A percentile compares a stretch with the other conserved stretches of the same genome.
These are phyloP conservation scores for Dasypogon diadema DNA, from an alignment of 2,888 invertebrate genomes.

Conservation along the genomic window DNA sequence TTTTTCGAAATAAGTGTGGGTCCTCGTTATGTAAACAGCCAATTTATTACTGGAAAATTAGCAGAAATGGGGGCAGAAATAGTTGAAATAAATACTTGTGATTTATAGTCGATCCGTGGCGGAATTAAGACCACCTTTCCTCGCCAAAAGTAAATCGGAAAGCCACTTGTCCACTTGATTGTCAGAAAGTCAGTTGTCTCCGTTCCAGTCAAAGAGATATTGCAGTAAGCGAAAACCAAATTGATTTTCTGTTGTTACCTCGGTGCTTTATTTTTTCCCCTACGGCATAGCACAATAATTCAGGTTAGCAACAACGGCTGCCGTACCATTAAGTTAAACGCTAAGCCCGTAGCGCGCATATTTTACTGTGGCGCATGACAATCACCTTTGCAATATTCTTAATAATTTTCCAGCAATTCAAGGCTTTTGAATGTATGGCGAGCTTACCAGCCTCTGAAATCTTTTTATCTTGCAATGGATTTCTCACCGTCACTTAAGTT, in stretches of 20 bases:
- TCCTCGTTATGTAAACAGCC: too few species aligned
- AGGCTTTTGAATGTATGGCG: slow-evolving; percentile 18
- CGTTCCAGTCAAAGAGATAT: not conserved
- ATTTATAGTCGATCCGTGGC: not conserved
- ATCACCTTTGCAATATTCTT: slow-evolving; percentile 42
- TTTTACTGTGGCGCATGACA: slow-evolving; percentile 27
- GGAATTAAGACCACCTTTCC: not conserved
- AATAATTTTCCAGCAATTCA: slow-evolving; percentile 33
- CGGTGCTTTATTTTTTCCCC: slow-evolving; percentile 10
- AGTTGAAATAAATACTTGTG: not conserved
- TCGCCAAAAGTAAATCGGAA: not conserved
- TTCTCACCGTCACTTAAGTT: slow-evolving; percentile 14
- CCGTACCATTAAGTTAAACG: slow-evolving; percentile 20
- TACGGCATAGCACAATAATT: not conserved
- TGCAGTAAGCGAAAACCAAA: not conserved
- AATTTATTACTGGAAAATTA: too few species aligned
- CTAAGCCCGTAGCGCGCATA: slow-evolving; percentile 11
- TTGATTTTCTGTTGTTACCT: slow-evolving; percentile 22
- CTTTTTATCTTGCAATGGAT: slow-evolving; percentile 19
- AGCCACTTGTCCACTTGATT: not conserved
- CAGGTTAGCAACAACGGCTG: slow-evolving; percentile 8
- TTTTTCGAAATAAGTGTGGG: too few species aligned
- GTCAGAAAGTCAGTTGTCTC: not conserved
- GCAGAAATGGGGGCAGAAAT: too few species aligned
- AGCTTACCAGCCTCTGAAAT: not conserved